Evolutionary conservation across 2,797 vertebrate genomes (phyloP).

Genomic region (Falco peregrinus): DNA sequence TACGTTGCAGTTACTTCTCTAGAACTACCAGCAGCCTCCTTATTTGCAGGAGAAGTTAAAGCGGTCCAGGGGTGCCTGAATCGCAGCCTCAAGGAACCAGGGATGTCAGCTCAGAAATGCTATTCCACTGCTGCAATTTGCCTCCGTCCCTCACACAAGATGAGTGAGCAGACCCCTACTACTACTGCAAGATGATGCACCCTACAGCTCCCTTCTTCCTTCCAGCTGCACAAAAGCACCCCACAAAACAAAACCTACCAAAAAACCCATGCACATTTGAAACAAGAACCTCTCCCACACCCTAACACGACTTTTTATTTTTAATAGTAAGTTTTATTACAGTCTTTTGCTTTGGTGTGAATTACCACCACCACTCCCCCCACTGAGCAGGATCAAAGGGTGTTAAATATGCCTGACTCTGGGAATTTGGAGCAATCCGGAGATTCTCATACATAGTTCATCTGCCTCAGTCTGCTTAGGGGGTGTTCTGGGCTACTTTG

Average conservation of each 20-base stretch:
- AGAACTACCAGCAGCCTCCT: not conserved
- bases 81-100: not conserved
- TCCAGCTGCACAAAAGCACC: not conserved
- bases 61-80: not conserved
- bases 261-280: rapidly evolving
- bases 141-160: not conserved
- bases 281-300: not conserved
- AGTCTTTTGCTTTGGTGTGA: not conserved
- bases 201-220: not conserved
- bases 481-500: not conserved
- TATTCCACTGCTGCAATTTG: not conserved
- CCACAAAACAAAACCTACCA: not conserved
- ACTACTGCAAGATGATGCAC: not conserved
- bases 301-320: not conserved
- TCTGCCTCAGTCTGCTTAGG: not conserved
- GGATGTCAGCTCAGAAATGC: not conserved
- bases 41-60: not conserved
- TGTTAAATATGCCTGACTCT: not conserved
- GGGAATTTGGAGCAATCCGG: not conserved
- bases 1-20: not conserved
- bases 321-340: rapidly evolving
- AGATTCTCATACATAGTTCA: not conserved
- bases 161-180: not conserved
- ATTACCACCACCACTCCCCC: not conserved
- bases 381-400: not conserved